Base-by-base conservation (phyloP, 2,113 vertebrate genomes). In the Passer domesticus region DNA sequence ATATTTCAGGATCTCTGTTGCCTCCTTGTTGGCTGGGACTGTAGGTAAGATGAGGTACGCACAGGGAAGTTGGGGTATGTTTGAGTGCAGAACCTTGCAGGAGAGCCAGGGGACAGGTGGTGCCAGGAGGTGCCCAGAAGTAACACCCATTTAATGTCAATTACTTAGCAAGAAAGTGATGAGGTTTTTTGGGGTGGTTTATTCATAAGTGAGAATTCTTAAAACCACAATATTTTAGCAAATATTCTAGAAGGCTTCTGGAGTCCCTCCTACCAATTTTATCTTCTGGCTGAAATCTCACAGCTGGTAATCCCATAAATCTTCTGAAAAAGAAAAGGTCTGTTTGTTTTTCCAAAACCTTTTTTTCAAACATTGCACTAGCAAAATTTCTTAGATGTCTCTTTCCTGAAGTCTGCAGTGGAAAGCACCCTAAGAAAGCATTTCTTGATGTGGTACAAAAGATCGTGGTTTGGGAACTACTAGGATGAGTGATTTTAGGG, bases 31-130 rank as follows among this genome's bases (percentile, higher is more conserved):
- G 49, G 3, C 33, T 69, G 46, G 33, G 14, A 49, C 33, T 15
- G 21, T 7, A 43, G 39, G 31, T 21, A 52, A 62, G 50, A 27
- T 4, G 6, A 69, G 27, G 31, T 16, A 13, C 15, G 18, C 1
- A 0, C 1, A 0, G 17, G 10, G 10, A 80, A 76, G 12, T 7
- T 35, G 41, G 19, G 10, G 9, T 4, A 18, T 19, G 3, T 37
- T 41, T 75, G 52, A 21, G 27, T 37, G 35, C 72, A 85, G 44
- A 70, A 39, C 24, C 5, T 25, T 3, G 35, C 30, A 47, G 53
- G 37, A 76, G 9, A 90, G 16, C 19, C 3, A 0, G 25, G 13
- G 31, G 12, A 84, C 10, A 28, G 20, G 53, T 35, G 23, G 39
- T 21, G 41, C n/a, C 20, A 58, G 60, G 52, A 87, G 24, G 15